phyloP scores from a whole-genome alignment of 1,140 invertebrate species.

The Homarus americanus region DNA sequence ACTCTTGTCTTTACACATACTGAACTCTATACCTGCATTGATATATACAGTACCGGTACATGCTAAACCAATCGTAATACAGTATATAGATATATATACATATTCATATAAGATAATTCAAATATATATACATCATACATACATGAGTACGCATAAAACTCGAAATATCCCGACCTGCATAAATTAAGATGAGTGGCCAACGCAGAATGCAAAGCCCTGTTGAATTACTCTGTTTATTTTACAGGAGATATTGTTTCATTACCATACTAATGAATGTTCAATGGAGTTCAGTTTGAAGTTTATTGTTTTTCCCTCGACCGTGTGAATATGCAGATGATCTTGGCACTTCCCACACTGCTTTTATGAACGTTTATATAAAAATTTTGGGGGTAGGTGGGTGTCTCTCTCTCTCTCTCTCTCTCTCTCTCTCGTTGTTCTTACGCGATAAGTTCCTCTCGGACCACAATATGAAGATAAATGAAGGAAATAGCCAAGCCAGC shows the following conservation, averaged over 20 bases:
- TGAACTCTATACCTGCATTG: no score
- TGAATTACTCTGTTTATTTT: conserved; percentile 61
- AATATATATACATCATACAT: not conserved
- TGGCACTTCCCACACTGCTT: not conserved
- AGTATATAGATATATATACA: not conserved
- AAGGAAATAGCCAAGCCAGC: no score
- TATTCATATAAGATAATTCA: not conserved
- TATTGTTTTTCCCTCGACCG: not conserved
- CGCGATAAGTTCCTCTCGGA: no score
- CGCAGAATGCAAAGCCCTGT: conserved; percentile 13
- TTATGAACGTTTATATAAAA: not conserved
- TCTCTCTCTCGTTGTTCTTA: no score
- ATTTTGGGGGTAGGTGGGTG: no score
- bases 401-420: no score
- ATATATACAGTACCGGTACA: no score
- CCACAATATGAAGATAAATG: no score
- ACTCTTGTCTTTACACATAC: no score
- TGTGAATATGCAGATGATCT: not conserved
- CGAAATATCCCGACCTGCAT: not conserved
- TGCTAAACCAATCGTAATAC: no score
- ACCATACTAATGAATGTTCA: conserved; percentile 60
- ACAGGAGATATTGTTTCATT: conserved; percentile 49
- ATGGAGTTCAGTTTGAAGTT: conserved; percentile 37
- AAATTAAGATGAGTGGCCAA: conserved; percentile 43
- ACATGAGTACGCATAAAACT: not conserved